Conservation (phyloP, 2,113 vertebrate genomes). For the Chloebia gouldiae region DNA sequence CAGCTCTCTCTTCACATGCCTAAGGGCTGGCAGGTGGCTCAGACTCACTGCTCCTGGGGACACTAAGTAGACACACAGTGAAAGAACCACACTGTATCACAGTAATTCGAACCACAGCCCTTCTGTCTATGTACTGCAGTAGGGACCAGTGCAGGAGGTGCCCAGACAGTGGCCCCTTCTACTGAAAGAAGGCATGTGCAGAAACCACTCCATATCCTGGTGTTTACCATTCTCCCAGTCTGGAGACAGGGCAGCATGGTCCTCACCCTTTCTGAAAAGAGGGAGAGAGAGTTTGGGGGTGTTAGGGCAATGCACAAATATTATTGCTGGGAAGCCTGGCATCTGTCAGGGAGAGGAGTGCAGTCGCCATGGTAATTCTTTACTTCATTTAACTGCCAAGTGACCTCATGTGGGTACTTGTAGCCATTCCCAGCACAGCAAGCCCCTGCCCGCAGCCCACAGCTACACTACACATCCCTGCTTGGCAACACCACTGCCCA, state of each 20-base stretch:
- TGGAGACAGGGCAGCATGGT: background rate
- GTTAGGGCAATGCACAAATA: constrained; percentile 16
- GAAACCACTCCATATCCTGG: background rate
- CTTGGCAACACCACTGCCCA: background rate
- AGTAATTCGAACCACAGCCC: background rate
- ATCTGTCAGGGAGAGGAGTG: constrained; percentile 51
- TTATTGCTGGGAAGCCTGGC: constrained; percentile 22
- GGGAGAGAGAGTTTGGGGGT: background rate
- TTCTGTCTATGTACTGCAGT: background rate
- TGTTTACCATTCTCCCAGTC: background rate
- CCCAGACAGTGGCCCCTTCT: background rate
- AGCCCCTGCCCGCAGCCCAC: background rate
- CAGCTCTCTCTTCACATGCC: background rate
- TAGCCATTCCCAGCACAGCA: background rate
- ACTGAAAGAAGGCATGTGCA: background rate
- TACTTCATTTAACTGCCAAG: constrained; percentile 62
- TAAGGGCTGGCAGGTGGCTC: background rate
- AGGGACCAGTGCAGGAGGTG: background rate
- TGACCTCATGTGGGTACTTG: constrained; percentile 30
- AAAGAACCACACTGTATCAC: background rate
- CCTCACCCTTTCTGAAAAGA: background rate
- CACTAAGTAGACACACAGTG: background rate
- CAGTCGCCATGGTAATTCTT: constrained; percentile 65
- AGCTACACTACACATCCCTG: background rate
- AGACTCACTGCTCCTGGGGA: background rate